Base-by-base conservation (phyloP, 1,140 invertebrate genomes). In the Bombus superbus region DNA sequence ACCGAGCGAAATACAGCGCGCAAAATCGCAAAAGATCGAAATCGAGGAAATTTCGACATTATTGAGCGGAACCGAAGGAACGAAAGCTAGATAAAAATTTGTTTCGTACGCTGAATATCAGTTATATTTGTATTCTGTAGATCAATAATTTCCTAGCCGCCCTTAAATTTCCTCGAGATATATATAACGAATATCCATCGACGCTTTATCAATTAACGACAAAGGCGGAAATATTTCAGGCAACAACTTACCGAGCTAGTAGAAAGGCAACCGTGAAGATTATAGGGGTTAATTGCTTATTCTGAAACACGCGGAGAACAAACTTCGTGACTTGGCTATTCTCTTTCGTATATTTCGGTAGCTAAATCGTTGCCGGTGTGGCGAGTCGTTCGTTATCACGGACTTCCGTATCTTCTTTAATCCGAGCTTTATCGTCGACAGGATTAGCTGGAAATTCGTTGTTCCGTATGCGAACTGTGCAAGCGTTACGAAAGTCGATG, bases 371-470 rank as follows among this genome's bases (percentile, higher is more conserved):
- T 8, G 47, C 13, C 0, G 9, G 4, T 11, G 32, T 3, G 11
- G 40, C 25, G 11, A 47, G 11, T 32, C 22, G 22, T 32, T n/a
- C 22, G 22, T 79, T 25, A 13, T 38, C 28, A 1, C 42, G 1
- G 15, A 9, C 25, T 18, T 47, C 1, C 15, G 44, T n/a, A 44
- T 71, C 35, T 71, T 71, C 40, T 72, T 71, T 40, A 71, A 81
- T 53, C 44, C 66, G 18, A 38, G 25, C 38, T 11, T 35, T 35
- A 71, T n/a, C 35, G 35, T 25, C 25, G 3, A 28, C 9, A 15
- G 44, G 78, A 69, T 81, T 71, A 81, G 32, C 2, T n/a, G 66
- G 35, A 13, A 22, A 32, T 69, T 40, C 66, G 78, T 81, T 81
- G 66, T 57, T 40, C n/a, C 72, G 38, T 47, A 44, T 47, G 72